These are phyloP conservation scores for Atta texana DNA, from an alignment of 1,140 invertebrate genomes.

Conservation along the genomic window DNA sequence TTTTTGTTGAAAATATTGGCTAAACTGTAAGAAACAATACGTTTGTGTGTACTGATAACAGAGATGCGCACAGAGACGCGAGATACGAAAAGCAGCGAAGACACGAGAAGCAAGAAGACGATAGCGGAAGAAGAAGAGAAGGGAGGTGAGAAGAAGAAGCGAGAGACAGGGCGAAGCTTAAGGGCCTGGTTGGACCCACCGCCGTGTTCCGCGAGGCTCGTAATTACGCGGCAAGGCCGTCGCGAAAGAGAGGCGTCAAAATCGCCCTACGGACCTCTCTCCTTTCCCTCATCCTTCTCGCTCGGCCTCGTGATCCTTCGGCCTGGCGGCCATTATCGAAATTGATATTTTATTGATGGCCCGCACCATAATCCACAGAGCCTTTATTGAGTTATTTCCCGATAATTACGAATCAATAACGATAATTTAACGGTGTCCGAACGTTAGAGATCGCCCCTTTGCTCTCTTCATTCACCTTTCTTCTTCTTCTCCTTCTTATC, in stretches of 20 bases:
- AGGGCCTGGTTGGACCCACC: constrained; percentile 82
- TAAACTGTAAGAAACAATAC: background rate
- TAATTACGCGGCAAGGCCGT: constrained; percentile 84
- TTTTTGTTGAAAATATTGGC: background rate
- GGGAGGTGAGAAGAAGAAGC: constrained; percentile 49
- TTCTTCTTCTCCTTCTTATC: constrained; percentile 24
- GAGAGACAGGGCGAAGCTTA: constrained; percentile 60
- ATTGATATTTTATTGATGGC: constrained; percentile 86
- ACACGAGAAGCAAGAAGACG: constrained; percentile 33
- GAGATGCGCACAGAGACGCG: background rate
- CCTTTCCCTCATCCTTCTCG: constrained; percentile 27
- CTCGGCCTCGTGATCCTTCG: constrained; percentile 67
- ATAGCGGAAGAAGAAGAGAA: constrained; percentile 45
- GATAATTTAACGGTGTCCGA: constrained; percentile 79
- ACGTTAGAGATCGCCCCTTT: constrained; percentile 55
- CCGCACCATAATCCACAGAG: constrained; percentile 74
- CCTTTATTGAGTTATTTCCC: constrained; percentile 84
- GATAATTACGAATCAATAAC: constrained; percentile 84
- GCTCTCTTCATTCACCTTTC: constrained; percentile 61
- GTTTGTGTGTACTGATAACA: constrained; percentile 18
- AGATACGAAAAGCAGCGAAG: background rate
- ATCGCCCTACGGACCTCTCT: constrained; percentile 69
- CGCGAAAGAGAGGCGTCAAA: constrained; percentile 82
- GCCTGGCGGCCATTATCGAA: constrained; percentile 83
- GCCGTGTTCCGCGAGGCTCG: constrained; percentile 85